These are phyloP conservation scores for Sycophila sp. DNA, from an alignment of 1,140 invertebrate genomes.

Conservation along the genomic window DNA sequence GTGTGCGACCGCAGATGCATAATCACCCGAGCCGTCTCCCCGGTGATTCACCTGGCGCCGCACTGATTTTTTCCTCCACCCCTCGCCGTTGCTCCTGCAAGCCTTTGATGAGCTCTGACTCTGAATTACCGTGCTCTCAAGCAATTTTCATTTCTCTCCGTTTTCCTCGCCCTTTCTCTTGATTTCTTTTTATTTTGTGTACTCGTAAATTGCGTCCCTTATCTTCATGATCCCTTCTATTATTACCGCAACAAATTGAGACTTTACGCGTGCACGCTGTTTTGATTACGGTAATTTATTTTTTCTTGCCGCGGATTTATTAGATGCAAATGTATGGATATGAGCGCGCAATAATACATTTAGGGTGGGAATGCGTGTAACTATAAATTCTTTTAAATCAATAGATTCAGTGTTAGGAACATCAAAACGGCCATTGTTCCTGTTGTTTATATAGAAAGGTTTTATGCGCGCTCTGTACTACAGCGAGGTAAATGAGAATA, in stretches of 20 bases:
- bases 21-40: constrained; percentile 27
- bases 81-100: background rate
- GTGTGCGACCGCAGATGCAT: constrained; percentile 19
- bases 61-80: constrained; percentile 6
- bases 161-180: background rate
- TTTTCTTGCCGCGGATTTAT: too few relatives aligned
- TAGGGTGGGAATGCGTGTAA: too few relatives aligned
- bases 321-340: too few relatives aligned
- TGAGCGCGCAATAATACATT: too few relatives aligned
- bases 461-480: too few relatives aligned
- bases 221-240: background rate
- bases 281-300: too few relatives aligned
- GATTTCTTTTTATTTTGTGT: background rate
- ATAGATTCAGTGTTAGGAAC: too few relatives aligned
- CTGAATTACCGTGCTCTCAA: background rate
- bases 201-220: background rate
- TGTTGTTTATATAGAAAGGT: too few relatives aligned
- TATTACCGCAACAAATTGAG: background rate
- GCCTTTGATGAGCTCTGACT: constrained; percentile 7
- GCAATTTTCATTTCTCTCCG: constrained; percentile 2
- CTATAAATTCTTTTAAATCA: too few relatives aligned
- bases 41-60: background rate
- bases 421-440: too few relatives aligned
- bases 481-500: too few relatives aligned
- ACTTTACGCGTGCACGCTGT: background rate